A percentile compares a stretch with the other conserved stretches of the same genome.
phyloP scores from a whole-genome alignment of 2,797 vertebrate species.

The Enoplosus armatus region DNA sequence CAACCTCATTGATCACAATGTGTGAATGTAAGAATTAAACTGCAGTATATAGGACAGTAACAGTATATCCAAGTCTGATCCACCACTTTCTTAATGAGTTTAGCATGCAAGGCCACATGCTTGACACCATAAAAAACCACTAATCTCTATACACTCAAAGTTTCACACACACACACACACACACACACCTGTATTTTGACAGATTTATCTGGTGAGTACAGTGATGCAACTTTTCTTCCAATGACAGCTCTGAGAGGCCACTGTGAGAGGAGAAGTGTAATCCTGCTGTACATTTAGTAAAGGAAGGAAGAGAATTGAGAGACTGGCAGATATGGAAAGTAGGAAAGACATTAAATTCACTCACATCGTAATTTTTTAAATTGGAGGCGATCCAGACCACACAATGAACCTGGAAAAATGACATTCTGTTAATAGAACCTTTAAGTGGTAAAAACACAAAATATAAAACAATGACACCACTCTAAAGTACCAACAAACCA shows the following conservation, averaged over 20 bases:
- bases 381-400: not conserved
- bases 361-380: conserved; percentile 5
- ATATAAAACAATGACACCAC: not conserved
- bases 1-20: not conserved
- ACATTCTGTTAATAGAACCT: not conserved
- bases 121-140: conserved; percentile 22
- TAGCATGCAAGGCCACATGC: conserved; percentile 25
- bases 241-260: conserved; percentile 52
- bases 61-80: not conserved
- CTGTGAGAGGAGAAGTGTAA: conserved; percentile 10
- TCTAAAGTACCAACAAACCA: not conserved
- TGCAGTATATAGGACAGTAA: not conserved
- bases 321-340: conserved; percentile 20
- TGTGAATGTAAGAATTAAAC: not conserved
- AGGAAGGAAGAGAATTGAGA: conserved; percentile 1
- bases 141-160: conserved; percentile 19
- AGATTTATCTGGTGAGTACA: conserved; percentile 69
- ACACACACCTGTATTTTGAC: conserved; percentile 57
- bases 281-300: not conserved
- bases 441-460: not conserved
- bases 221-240: conserved; percentile 35
- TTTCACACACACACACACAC: conserved; percentile 6
- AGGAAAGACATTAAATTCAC: conserved; percentile 6
- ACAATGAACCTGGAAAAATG: not conserved
- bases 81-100: conserved; percentile 35